Base-by-base conservation (phyloP, 2,888 invertebrate species). In the Nematopogon swammerdamellus region DNA sequence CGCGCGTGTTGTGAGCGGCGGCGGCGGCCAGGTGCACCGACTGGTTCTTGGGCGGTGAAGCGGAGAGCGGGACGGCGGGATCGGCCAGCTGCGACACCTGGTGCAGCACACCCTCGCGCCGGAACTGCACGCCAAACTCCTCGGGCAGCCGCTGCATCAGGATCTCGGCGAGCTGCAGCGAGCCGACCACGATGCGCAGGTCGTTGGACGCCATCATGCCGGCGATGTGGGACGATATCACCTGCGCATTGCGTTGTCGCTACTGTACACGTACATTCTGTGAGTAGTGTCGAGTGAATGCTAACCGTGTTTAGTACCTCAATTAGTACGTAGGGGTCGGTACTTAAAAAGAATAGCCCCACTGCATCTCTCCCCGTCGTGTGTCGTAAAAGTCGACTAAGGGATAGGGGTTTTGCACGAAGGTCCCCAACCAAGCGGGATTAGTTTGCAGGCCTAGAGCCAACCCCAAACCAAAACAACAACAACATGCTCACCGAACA, bases 171-270 rank as follows among this genome's bases (percentile, higher is more conserved):
- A 99, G 91, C 77, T 99, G 98, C 48, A 98, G 80, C 44, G 97
- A 96, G 49, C 96, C 96, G 47, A 98, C 97, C 44, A 97, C 95
- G 63, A 98, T 96, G 63, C 96, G 88, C 54, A 98, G 82, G 80
- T 98, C 98, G 67, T 90, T 92, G 3, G 97, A 97, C 1, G 97
- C 96, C 86, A 98, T 87, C 97, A 98, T 98, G 51, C 96, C 96
- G 25, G 97, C 97, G 64, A 98, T 94, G 72, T 98, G 97, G 60
- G 97, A 97, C 53, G 95, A 94, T 50, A 96, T 94, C 56, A 92
- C 85, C 79, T 80, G 58, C 10, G 43, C 51, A 45, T 14, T 19
- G 17, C 11, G 47, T n/a, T n/a, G n/a, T n/a, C n/a, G n/a, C n/a
- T n/a, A n/a, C n/a, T n/a, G n/a, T n/a, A n/a, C n/a, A n/a, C n/a